Conservation (phyloP, 53 echinoderm and acorn worm genomes). For the Zoroaster sp. region DNA sequence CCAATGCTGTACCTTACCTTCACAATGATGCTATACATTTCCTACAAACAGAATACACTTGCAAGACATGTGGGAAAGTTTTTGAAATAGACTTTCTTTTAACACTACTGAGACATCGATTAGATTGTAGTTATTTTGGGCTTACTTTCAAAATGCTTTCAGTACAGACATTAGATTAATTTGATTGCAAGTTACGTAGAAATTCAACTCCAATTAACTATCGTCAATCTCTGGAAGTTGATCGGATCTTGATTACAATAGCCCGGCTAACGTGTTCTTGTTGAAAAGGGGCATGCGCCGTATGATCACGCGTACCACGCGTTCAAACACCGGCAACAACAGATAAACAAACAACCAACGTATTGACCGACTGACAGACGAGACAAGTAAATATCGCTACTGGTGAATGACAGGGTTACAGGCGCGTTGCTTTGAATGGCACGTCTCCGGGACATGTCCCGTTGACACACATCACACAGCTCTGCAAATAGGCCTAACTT, state of each 20-base stretch:
- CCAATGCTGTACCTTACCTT: too few species aligned
- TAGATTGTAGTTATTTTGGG: too few species aligned
- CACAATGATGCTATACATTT: too few species aligned
- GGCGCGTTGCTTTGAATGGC: background rate
- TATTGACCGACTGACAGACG: constrained; percentile 55
- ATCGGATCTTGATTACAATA: background rate
- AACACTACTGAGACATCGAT: too few species aligned
- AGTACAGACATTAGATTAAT: too few species aligned
- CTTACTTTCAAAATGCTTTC: too few species aligned
- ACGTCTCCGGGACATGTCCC: background rate
- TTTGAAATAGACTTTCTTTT: too few species aligned
- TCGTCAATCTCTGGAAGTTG: background rate
- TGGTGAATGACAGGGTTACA: constrained; percentile 12
- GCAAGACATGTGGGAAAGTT: too few species aligned
- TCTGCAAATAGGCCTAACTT: constrained; percentile 11
- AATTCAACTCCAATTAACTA: background rate
- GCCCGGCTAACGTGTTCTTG: background rate
- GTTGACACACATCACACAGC: constrained; percentile 6
- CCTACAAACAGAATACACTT: too few species aligned
- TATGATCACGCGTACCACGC: constrained; percentile 24
- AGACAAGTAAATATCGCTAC: constrained; percentile 7
- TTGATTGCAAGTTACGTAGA: background rate
- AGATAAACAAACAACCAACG: constrained; percentile 47
- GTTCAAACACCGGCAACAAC: constrained; percentile 55
- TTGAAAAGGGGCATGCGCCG: background rate